Percentiles rank a stretch among this genome's conserved stretches.
Conservation (phyloP, 1,140 invertebrate species). For the Scaptomyza pallida region DNA sequence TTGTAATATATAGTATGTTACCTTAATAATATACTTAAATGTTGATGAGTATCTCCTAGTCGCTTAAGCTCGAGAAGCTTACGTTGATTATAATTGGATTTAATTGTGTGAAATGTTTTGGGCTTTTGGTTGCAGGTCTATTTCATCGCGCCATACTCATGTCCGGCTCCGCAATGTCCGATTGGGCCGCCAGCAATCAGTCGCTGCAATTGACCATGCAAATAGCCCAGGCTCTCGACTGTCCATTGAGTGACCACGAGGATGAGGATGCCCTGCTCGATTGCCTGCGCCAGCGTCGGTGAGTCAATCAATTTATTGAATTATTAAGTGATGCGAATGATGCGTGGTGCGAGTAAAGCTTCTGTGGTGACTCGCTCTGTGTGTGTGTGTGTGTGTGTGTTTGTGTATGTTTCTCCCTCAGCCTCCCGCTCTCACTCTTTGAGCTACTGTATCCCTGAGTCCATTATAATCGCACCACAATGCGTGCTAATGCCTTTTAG, state of each 20-base stretch:
- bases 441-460: not conserved
- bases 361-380: conserved; percentile 2
- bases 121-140: conserved; percentile 86
- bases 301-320: conserved; percentile 67
- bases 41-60: not conserved
- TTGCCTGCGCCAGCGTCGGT: conserved; percentile 87
- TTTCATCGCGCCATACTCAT: conserved; percentile 97
- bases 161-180: conserved; percentile 95
- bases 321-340: conserved; percentile 64
- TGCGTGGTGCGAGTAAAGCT: conserved; percentile 53
- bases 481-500: conserved; percentile 43
- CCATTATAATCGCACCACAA: conserved; percentile 53
- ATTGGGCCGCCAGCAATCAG: conserved; percentile 94
- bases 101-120: conserved; percentile 25
- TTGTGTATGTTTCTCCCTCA: not conserved
- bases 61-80: not conserved
- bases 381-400: no score
- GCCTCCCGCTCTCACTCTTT: not conserved
- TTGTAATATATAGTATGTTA: no score
- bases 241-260: conserved; percentile 85
- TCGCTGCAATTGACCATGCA: conserved; percentile 91
- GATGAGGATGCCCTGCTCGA: conserved; percentile 85
- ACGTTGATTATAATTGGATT: conserved; percentile 33
- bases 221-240: conserved; percentile 92
- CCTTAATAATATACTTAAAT: no score